phyloP scores from a whole-genome alignment of 2,888 invertebrate genomes.

The Brenthis hecate region DNA sequence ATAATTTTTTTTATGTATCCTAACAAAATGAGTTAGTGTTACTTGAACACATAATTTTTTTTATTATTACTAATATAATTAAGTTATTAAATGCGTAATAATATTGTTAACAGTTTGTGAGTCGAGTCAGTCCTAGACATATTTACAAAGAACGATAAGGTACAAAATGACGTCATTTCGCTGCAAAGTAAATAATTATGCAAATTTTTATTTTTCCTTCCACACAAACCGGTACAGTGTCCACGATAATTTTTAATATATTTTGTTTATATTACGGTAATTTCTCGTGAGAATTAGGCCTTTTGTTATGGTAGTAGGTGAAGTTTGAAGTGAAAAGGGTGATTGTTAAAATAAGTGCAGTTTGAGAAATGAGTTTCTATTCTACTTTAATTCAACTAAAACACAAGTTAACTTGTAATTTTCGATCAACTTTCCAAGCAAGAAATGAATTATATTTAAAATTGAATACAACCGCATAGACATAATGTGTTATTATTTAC shows the following conservation, averaged over 20 bases:
- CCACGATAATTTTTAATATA: conserved; percentile 30
- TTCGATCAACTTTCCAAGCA: no score
- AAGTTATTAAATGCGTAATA: no score
- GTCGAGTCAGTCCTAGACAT: conserved; percentile 19
- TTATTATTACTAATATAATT: no score
- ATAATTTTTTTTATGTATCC: no score
- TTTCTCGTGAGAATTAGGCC: conserved; percentile 43
- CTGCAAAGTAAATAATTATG: not conserved
- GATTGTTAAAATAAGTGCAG: conserved; percentile 29
- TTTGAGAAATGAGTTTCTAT: conserved; percentile 34
- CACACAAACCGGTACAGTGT: conserved; percentile 16
- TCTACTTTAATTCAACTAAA: not conserved
- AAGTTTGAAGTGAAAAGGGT: conserved; percentile 37
- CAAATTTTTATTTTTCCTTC: conserved; percentile 19
- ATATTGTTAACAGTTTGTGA: not conserved
- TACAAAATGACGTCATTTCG: conserved; percentile 25
- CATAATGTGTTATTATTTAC: no score
- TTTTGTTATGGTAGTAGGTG: conserved; percentile 40
- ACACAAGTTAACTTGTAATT: conserved; percentile 3
- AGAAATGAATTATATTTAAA: no score
- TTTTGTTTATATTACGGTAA: conserved; percentile 42
- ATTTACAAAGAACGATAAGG: conserved; percentile 22
- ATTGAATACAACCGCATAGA: no score
- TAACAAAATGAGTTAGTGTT: no score
- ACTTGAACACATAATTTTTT: no score